A percentile compares a stretch with the other conserved stretches of the same genome.
These are phyloP conservation scores for Ricordea florida DNA, from an alignment of 92 coral and sea anemone genomes.

Conservation along the genomic window DNA sequence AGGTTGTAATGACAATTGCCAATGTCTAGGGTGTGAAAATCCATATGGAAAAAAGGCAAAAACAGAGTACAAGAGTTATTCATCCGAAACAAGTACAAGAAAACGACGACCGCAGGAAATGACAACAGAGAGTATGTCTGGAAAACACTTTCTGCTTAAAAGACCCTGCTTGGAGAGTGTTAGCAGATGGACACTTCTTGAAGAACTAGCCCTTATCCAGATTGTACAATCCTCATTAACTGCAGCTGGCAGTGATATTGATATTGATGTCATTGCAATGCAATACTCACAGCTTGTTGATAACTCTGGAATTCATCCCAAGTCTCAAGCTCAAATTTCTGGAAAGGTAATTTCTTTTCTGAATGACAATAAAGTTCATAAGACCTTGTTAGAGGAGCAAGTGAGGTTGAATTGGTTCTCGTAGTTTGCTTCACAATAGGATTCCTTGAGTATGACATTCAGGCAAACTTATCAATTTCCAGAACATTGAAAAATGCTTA, in stretches of 20 bases:
- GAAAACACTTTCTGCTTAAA: conserved; percentile 24
- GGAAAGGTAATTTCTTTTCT: conserved; percentile 38
- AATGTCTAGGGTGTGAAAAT: conserved; percentile 40
- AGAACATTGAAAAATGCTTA: too few species aligned
- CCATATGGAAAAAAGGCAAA: conserved; percentile 33
- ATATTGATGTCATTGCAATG: too few species aligned
- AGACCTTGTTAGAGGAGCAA: conserved; percentile 29
- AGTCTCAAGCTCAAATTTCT: not conserved
- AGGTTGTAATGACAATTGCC: conserved; percentile 42
- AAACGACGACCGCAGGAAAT: conserved; percentile 38
- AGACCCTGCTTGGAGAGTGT: not conserved
- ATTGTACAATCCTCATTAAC: conserved; percentile 12
- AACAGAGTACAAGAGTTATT: not conserved
- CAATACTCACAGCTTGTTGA: conserved; percentile 10
- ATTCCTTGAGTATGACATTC: too few species aligned
- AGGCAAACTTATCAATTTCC: too few species aligned
- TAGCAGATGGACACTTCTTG: conserved; percentile 44
- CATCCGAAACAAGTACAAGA: conserved; percentile 6
- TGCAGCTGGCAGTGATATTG: conserved; percentile 25
- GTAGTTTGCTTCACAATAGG: too few species aligned
- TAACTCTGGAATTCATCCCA: conserved; percentile 17
- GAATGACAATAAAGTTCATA: conserved; percentile 19
- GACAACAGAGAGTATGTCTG: conserved; percentile 24
- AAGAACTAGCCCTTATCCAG: conserved; percentile 34
- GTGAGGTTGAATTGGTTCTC: conserved; percentile 18